phyloP scores from a whole-genome alignment of 2,113 vertebrate species.

The Cephalopholis sonnerati region DNA sequence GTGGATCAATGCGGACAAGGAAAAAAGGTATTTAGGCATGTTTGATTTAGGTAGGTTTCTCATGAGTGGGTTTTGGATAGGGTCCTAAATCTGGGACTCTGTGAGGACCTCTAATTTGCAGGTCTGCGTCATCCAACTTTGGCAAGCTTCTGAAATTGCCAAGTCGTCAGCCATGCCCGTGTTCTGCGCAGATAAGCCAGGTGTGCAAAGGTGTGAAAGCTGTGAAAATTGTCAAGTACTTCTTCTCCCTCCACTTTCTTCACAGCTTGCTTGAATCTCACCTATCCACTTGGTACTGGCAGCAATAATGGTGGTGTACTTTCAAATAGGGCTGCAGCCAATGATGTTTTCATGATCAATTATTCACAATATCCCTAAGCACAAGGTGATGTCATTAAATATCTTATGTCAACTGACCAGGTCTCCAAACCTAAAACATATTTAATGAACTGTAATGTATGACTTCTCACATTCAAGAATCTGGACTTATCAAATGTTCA shows the following conservation, averaged over 20 bases:
- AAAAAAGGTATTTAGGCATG: background rate
- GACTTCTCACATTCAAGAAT: background rate
- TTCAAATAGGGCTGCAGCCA: background rate
- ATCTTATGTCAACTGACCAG: background rate
- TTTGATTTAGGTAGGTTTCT: background rate
- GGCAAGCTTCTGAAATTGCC: constrained; percentile 5
- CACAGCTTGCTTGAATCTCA: background rate
- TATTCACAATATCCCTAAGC: background rate
- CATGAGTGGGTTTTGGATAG: background rate
- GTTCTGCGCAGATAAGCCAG: background rate
- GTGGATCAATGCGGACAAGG: background rate
- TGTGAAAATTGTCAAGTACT: constrained; percentile 17
- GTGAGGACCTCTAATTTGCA: background rate
- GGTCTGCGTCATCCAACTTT: background rate
- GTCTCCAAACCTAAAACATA: no score
- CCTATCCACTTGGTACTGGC: background rate
- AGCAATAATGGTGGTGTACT: background rate
- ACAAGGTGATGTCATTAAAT: background rate
- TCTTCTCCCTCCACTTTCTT: background rate
- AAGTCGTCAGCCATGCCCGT: background rate
- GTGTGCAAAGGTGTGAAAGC: constrained; percentile 18
- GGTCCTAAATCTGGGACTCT: background rate
- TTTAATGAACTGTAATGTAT: no score
- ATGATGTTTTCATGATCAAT: background rate
- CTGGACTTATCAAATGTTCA: background rate